phyloP scores from a whole-genome alignment of 2,888 invertebrate genomes.

The Ashinkailepas kermadecensis region DNA sequence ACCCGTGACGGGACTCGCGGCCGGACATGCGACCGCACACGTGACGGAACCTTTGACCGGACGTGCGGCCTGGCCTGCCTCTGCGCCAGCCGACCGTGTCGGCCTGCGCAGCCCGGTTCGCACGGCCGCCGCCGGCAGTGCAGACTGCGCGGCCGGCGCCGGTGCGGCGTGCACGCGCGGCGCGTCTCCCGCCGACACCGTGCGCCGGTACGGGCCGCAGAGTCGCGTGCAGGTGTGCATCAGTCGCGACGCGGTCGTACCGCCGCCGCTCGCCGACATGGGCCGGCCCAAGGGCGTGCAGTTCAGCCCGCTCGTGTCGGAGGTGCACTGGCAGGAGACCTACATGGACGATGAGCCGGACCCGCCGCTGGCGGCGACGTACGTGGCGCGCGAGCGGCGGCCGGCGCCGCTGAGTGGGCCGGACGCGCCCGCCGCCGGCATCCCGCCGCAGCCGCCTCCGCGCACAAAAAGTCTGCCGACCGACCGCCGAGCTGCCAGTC shows the following conservation, averaged over 20 bases:
- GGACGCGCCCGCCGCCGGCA: not conserved
- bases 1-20: no score
- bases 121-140: not conserved
- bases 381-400: not conserved
- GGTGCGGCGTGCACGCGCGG: no score
- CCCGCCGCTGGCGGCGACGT: no score
- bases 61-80: no score
- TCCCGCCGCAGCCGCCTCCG: constrained; percentile 1
- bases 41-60: no score
- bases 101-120: not conserved
- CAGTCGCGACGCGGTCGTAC: not conserved
- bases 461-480: constrained; percentile 1
- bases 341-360: constrained; percentile 26
- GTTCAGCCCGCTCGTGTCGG: constrained; percentile 69
- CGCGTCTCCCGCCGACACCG: not conserved
- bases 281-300: constrained; percentile 48
- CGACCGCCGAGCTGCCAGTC: not conserved
- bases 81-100: not conserved
- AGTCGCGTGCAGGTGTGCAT: not conserved
- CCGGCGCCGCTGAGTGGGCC: not conserved
- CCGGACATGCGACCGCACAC: no score
- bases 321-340: constrained; percentile 60
- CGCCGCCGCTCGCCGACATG: not conserved
- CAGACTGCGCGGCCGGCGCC: no score
- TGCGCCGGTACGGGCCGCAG: not conserved